phyloP scores from a whole-genome alignment of 2,113 vertebrate species.

The Lagopus muta region DNA sequence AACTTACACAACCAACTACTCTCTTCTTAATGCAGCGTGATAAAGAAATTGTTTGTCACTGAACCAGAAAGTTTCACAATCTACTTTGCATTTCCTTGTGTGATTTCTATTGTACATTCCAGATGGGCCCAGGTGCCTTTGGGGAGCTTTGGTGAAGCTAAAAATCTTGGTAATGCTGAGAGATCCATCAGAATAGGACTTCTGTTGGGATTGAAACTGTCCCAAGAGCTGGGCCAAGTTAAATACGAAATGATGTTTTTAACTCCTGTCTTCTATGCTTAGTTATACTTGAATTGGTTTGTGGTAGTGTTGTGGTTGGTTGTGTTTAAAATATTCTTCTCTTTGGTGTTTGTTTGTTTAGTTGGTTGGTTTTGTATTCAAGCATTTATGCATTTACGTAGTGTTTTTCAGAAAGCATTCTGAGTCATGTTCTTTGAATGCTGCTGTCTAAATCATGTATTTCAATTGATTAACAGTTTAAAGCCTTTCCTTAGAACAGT shows the following conservation, averaged over 20 bases:
- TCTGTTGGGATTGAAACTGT: not conserved
- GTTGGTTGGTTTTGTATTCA: not conserved
- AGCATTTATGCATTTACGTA: not conserved
- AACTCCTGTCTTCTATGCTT: not conserved
- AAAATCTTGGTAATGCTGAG: not conserved
- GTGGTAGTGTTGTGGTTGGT: not conserved
- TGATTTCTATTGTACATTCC: not conserved
- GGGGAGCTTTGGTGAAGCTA: not conserved
- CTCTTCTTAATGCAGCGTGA: not conserved
- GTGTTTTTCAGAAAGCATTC: not conserved
- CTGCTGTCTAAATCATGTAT: constrained; percentile 6
- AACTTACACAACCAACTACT: not conserved
- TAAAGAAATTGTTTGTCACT: not conserved
- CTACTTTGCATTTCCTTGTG: not conserved
- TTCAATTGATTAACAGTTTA: constrained; percentile 38
- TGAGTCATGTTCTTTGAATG: not conserved
- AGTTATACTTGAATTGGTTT: not conserved
- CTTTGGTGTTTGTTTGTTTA: not conserved
- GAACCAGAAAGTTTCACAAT: not conserved
- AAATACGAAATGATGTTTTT: not conserved
- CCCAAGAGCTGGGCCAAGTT: not conserved
- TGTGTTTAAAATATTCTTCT: not conserved
- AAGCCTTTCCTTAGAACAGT: not conserved
- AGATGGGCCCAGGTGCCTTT: not conserved
- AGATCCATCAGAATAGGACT: not conserved